Conservation (phyloP, 2,113 vertebrate species). For the Peromyscus leucopus region DNA sequence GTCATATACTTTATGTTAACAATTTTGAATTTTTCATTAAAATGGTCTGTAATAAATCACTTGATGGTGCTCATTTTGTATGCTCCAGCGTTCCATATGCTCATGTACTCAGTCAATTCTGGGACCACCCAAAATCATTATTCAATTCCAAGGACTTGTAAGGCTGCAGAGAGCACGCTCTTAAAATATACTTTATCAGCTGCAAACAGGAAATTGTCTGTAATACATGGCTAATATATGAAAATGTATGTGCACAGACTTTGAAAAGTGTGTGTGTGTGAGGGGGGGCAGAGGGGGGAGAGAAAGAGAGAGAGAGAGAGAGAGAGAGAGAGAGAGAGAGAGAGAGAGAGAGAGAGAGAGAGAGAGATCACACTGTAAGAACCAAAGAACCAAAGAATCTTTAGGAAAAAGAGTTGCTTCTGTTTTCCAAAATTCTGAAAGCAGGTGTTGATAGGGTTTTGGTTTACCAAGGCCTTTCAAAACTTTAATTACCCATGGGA, state of each 20-base stretch:
- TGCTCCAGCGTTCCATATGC: not conserved
- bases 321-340: not conserved
- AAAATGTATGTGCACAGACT: not conserved
- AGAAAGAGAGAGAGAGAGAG: no score
- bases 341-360: not conserved
- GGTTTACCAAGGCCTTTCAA: constrained; percentile 31
- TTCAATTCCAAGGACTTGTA: not conserved
- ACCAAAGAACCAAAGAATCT: no score
- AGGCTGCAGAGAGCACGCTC: not conserved
- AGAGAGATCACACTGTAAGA: not conserved
- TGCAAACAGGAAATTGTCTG: not conserved
- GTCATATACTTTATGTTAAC: constrained; percentile 45
- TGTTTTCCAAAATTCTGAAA: constrained; percentile 14
- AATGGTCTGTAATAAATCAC: constrained; percentile 47
- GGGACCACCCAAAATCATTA: not conserved
- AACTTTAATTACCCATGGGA: not conserved
- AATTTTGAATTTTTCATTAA: constrained; percentile 44
- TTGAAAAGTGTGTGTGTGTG: not conserved
- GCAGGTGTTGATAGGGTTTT: not conserved
- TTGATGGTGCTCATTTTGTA: not conserved
- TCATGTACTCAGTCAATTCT: not conserved
- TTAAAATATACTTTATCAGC: constrained; percentile 39
- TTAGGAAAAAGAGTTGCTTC: not conserved
- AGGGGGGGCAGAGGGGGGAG: no score
- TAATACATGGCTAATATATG: constrained; percentile 8